These are phyloP conservation scores for Holocentrus rufus DNA, from an alignment of 2,797 vertebrate genomes.

Conservation along the genomic window DNA sequence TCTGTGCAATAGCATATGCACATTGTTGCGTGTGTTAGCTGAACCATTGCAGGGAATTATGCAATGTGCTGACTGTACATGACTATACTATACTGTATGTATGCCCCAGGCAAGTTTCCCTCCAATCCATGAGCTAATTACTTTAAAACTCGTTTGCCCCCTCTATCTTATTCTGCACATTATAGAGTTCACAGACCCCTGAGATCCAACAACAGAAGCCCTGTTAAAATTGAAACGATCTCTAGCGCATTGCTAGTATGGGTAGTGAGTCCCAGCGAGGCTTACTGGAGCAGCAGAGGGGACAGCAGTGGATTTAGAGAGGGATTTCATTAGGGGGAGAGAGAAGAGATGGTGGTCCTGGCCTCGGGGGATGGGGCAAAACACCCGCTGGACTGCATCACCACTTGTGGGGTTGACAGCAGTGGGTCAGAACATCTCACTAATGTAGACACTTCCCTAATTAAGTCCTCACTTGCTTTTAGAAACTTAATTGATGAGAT, in stretches of 20 bases:
- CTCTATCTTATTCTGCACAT: slow-evolving; percentile 53
- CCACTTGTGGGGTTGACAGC: slow-evolving; percentile 71
- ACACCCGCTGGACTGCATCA: slow-evolving; percentile 53
- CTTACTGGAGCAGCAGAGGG: slow-evolving; percentile 47
- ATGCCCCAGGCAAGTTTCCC: slow-evolving; percentile 44
- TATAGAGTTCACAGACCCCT: slow-evolving; percentile 41
- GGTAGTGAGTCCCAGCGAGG: slow-evolving; percentile 29
- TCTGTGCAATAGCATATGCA: slow-evolving; percentile 8
- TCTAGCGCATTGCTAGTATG: slow-evolving; percentile 46
- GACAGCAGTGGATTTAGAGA: slow-evolving; percentile 56
- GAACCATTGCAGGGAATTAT: slow-evolving; percentile 35
- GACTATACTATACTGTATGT: slow-evolving; percentile 19
- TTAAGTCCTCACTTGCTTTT: slow-evolving; percentile 75
- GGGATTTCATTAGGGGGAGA: slow-evolving; percentile 60
- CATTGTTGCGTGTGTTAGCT: slow-evolving; percentile 16
- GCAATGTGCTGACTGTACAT: slow-evolving; percentile 45
- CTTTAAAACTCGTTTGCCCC: slow-evolving; percentile 51
- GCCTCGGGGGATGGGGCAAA: slow-evolving; percentile 51
- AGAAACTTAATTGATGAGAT: slow-evolving; percentile 81
- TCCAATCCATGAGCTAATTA: slow-evolving; percentile 67
- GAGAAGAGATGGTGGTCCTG: slow-evolving; percentile 53
- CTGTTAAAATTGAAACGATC: slow-evolving; percentile 43
- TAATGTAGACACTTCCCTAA: slow-evolving; percentile 74
- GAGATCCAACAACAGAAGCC: slow-evolving; percentile 50
- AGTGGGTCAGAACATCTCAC: slow-evolving; percentile 68